Evolutionary conservation across 1,140 invertebrate species (phyloP).

Genomic region (Dendroctonus valens): DNA sequence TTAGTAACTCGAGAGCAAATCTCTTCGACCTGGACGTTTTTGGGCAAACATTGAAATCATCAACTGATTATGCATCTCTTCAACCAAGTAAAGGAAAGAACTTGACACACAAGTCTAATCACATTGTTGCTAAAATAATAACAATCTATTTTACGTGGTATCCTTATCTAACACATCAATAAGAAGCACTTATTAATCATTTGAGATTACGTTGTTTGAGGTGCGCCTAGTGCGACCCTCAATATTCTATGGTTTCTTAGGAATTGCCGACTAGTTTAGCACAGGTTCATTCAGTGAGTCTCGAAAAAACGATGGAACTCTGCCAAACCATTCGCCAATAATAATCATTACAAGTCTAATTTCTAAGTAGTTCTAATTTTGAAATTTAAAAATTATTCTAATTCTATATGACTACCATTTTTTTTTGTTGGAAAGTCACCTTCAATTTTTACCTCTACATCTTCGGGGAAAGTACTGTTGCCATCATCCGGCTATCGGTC

Average conservation of each 20-base stretch:
- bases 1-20: too few species aligned
- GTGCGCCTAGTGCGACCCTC: constrained; percentile 17
- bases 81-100: too few species aligned
- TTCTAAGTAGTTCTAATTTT: constrained; percentile 36
- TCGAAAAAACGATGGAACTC: background rate
- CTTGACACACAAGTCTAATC: constrained; percentile 43
- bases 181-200: constrained; percentile 53
- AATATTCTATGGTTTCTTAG: background rate
- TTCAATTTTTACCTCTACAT: too few species aligned
- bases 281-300: too few species aligned
- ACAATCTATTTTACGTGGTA: constrained; percentile 48
- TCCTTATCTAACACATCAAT: constrained; percentile 53
- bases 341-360: constrained; percentile 6
- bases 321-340: background rate
- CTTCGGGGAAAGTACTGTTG: too few species aligned
- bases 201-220: constrained; percentile 47
- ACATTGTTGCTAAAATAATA: constrained; percentile 51
- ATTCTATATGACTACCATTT: constrained; percentile 27
- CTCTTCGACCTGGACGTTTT: too few species aligned
- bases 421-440: constrained; percentile 27
- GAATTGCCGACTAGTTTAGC: background rate
- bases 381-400: constrained; percentile 34
- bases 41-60: too few species aligned
- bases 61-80: too few species aligned
- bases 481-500: too few species aligned